These are phyloP conservation scores for Aptenodytes patagonicus DNA, from an alignment of 2,113 vertebrate genomes.

Conservation along the genomic window DNA sequence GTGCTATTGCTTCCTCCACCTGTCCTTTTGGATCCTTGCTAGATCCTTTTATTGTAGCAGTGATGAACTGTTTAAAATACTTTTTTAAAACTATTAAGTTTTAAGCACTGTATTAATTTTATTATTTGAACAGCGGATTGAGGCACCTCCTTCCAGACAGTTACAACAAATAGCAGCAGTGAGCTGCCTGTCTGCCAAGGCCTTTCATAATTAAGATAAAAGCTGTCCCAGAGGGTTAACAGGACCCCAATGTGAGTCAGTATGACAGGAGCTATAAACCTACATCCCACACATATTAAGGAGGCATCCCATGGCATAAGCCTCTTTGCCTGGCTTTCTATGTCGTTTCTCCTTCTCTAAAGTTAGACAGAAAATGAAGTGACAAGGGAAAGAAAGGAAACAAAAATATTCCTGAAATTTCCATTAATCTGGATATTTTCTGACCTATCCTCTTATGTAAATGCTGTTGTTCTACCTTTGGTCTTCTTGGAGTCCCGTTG, in stretches of 20 bases:
- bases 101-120: neutral
- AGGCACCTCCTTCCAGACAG: neutral
- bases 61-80: neutral
- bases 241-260: neutral
- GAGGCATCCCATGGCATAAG: neutral
- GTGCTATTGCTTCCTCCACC: neutral
- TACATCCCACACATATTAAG: neutral
- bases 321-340: neutral
- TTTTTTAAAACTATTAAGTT: neutral
- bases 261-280: neutral
- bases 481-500: neutral
- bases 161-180: neutral
- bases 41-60: neutral
- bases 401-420: neutral
- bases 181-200: neutral
- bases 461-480: conserved; percentile 26
- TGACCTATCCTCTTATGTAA: neutral
- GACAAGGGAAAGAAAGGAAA: neutral
- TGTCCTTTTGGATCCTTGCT: neutral
- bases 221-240: neutral
- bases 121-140: neutral
- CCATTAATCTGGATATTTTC: neutral
- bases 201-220: neutral
- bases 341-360: neutral
- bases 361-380: neutral